Evolutionary conservation across 2,113 vertebrate genomes (phyloP).

Genomic region (Malurus cyaneus): DNA sequence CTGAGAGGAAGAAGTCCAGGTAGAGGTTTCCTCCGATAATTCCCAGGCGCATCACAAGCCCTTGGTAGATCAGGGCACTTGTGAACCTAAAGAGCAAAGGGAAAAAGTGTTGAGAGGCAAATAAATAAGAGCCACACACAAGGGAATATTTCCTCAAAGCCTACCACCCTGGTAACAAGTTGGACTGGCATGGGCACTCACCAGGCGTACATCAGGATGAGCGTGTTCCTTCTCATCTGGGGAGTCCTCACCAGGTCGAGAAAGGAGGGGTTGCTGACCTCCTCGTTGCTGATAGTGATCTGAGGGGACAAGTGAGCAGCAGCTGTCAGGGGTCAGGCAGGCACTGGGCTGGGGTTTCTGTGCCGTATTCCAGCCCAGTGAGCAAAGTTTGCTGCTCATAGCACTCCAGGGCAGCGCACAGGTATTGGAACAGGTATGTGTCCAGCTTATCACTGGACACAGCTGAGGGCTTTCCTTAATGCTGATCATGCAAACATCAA

Average conservation of each 20-base stretch:
- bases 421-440: neutral
- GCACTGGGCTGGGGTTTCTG: neutral
- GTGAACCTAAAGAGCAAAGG: constrained; percentile 81
- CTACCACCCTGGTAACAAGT: fast-evolving
- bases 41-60: constrained; percentile 91
- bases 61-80: constrained; percentile 90
- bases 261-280: constrained; percentile 79
- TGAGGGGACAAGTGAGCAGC: constrained; percentile 47
- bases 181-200: constrained; percentile 55
- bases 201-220: constrained; percentile 94
- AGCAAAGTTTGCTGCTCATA: neutral
- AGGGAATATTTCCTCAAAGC: neutral
- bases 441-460: neutral
- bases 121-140: neutral
- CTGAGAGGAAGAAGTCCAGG: constrained; percentile 88
- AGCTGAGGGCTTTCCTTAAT: neutral
- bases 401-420: neutral
- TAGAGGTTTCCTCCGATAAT: constrained; percentile 87
- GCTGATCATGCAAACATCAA: neutral
- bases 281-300: constrained; percentile 77
- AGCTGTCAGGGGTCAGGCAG: neutral
- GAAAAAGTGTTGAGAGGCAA: neutral
- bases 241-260: constrained; percentile 87
- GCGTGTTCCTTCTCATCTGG: constrained; percentile 86
- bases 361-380: neutral